phyloP scores from a whole-genome alignment of 2,113 vertebrate genomes.

The Ramphastos sulfuratus region DNA sequence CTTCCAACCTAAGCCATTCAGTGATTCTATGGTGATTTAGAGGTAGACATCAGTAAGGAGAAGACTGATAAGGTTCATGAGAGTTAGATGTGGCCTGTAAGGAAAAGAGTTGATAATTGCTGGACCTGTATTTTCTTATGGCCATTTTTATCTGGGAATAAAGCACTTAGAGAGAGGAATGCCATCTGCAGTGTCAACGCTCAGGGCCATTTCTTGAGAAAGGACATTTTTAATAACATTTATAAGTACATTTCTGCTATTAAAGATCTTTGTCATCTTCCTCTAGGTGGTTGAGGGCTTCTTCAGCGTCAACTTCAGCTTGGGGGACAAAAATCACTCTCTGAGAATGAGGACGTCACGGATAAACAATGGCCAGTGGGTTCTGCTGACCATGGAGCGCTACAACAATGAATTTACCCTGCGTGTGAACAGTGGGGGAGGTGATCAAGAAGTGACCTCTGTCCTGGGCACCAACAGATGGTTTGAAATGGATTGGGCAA shows the following conservation, averaged over 20 bases:
- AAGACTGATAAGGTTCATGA: not conserved
- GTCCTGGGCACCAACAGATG: slow-evolving; percentile 72
- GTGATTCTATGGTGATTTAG: not conserved
- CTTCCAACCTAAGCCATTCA: too few relatives aligned
- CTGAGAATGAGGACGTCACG: slow-evolving; percentile 73
- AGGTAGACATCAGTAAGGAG: not conserved
- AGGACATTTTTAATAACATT: not conserved
- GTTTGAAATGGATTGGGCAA: slow-evolving; percentile 77
- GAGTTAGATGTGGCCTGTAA: not conserved
- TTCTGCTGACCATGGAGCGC: slow-evolving; percentile 79
- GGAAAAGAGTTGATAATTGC: not conserved
- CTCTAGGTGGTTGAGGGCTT: slow-evolving; percentile 80
- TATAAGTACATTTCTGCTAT: not conserved
- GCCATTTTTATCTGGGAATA: not conserved
- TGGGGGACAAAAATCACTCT: slow-evolving; percentile 75
- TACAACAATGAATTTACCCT: slow-evolving; percentile 84
- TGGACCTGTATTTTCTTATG: not conserved
- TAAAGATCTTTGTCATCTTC: not conserved
- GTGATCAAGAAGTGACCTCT: slow-evolving; percentile 78
- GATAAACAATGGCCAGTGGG: slow-evolving; percentile 87
- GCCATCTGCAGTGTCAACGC: not conserved
- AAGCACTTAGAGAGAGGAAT: not conserved
- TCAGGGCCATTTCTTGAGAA: not conserved
- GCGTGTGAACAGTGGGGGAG: slow-evolving; percentile 82
- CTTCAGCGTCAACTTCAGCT: slow-evolving; percentile 77